A percentile compares a stretch with the other conserved stretches of the same genome.
phyloP scores from a whole-genome alignment of 2,888 invertebrate species.

The Drosophila emarginata region DNA sequence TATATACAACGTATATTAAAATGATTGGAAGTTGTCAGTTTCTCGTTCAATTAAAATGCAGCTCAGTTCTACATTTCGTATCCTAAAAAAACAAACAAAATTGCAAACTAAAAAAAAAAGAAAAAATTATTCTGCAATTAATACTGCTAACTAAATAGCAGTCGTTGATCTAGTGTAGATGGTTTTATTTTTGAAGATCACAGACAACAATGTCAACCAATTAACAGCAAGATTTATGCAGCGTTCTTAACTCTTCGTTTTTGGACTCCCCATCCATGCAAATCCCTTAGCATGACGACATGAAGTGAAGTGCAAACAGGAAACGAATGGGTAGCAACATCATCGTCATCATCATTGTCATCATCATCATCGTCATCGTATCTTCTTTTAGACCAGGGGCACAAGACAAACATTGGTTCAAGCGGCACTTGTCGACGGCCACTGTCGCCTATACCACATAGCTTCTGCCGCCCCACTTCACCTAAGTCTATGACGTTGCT shows the following conservation, averaged over 20 bases:
- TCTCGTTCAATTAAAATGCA: conserved; percentile 11
- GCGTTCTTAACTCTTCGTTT: no score
- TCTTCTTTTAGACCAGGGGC: conserved; percentile 9
- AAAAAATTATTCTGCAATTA: no score
- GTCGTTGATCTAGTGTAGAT: not conserved
- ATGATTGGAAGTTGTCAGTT: not conserved
- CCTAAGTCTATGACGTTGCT: not conserved
- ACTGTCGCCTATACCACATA: not conserved
- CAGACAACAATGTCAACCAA: conserved; percentile 15
- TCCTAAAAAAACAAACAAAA: no score
- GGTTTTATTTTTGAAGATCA: conserved; percentile 1
- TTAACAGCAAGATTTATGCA: conserved; percentile 31
- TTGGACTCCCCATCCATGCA: conserved; percentile 6
- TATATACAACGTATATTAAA: not conserved
- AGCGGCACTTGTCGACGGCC: conserved; percentile 27
- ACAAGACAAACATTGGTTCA: conserved; percentile 44
- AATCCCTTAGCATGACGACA: not conserved
- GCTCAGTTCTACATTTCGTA: not conserved
- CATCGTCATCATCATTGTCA: not conserved
- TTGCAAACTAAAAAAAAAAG: no score
- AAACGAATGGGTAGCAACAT: conserved; percentile 39
- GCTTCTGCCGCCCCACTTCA: not conserved
- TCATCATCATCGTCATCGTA: not conserved
- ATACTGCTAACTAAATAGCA: not conserved
- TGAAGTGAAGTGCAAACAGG: conserved; percentile 30